These are phyloP conservation scores for Mnemiopsis leidyi DNA, from an alignment of 37 sponge, comb jelly and placozoan genomes.

Conservation along the genomic window DNA sequence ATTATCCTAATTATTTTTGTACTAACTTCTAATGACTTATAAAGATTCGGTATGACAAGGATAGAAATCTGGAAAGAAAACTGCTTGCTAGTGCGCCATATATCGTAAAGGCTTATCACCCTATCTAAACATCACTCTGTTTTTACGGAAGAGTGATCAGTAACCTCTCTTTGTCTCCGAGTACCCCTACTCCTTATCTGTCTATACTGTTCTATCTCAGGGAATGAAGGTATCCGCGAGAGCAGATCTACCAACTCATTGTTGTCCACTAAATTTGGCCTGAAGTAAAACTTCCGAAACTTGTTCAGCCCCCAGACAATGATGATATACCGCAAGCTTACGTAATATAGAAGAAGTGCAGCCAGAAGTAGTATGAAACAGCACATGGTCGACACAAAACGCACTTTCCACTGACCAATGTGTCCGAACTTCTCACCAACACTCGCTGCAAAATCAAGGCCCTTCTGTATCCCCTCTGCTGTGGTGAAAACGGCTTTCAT, in stretches of 20 bases:
- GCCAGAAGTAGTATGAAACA: not conserved
- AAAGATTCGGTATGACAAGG: no score
- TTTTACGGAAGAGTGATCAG: no score
- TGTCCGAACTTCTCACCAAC: constrained; percentile 36
- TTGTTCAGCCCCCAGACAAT: constrained; percentile 61
- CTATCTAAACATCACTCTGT: no score
- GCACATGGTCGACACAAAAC: not conserved
- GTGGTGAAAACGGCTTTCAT: constrained; percentile 47
- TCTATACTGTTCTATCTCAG: constrained; percentile 51
- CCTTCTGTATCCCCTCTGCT: constrained; percentile 13
- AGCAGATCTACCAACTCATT: constrained; percentile 45
- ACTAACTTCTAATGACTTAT: no score
- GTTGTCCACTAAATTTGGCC: constrained; percentile 50
- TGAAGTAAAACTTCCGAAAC: constrained; percentile 65
- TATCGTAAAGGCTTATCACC: no score
- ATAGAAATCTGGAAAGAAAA: no score
- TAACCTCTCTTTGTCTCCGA: no score
- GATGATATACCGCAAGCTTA: constrained; percentile 7
- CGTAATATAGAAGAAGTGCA: not conserved
- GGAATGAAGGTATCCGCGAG: constrained; percentile 12
- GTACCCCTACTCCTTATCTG: constrained; percentile 6
- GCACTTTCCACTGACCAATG: constrained; percentile 53
- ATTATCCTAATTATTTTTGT: no score
- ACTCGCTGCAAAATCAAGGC: constrained; percentile 23
- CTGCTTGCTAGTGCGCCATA: no score